phyloP scores from a whole-genome alignment of 2,113 vertebrate species.

The Charina bottae region DNA sequence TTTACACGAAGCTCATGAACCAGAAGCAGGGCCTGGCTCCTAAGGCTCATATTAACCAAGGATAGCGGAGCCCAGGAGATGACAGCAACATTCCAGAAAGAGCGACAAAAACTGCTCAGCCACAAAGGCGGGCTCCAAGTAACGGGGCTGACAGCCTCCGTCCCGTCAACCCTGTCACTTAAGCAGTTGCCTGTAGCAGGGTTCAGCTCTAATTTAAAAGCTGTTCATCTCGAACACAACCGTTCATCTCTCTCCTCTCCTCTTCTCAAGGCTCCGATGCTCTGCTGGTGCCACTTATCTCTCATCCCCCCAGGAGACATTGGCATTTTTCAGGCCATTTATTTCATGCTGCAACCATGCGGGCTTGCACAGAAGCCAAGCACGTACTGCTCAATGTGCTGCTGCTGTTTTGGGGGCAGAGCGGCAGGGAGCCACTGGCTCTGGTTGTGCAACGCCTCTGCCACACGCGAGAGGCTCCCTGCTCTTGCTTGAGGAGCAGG shows the following conservation, averaged over 20 bases:
- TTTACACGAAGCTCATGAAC: neutral
- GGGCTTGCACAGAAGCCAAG: constrained; percentile 38
- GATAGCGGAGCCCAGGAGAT: neutral
- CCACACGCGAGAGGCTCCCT: constrained; percentile 19
- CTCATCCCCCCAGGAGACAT: constrained; percentile 21
- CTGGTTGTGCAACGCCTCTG: neutral
- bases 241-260: constrained; percentile 42
- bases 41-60: neutral
- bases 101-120: neutral
- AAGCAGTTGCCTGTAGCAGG: constrained; percentile 27
- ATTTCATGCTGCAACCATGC: constrained; percentile 48
- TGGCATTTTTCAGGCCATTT: constrained; percentile 58
- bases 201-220: constrained; percentile 42
- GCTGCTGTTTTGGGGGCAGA: constrained; percentile 22
- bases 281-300: constrained; percentile 58
- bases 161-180: constrained; percentile 10
- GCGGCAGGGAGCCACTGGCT: constrained; percentile 41
- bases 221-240: constrained; percentile 38
- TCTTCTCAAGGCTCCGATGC: constrained; percentile 35
- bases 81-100: neutral
- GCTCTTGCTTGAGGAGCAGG: constrained; percentile 5
- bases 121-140: constrained; percentile 21
- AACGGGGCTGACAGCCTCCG: neutral
- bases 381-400: constrained; percentile 39
- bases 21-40: neutral